Percentiles rank a stretch among this genome's conserved stretches.
phyloP scores from a whole-genome alignment of 2,888 invertebrate species.

The Buathra laborator region DNA sequence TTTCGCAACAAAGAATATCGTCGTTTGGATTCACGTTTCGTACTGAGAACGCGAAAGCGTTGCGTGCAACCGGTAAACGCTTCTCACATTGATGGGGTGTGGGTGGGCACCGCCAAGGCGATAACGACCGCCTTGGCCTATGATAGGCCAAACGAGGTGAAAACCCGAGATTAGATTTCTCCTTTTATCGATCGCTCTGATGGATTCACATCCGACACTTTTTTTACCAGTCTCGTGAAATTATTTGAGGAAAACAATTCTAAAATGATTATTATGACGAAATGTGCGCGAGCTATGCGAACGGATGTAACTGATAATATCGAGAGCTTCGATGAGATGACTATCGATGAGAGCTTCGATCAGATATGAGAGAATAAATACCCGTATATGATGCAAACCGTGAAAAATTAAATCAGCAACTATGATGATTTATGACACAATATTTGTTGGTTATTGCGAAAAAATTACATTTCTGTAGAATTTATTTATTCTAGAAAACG shows the following conservation, averaged over 20 bases:
- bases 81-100: neutral
- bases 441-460: too few relatives aligned
- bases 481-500: too few relatives aligned
- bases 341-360: too few relatives aligned
- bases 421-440: too few relatives aligned
- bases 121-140: conserved; percentile 20
- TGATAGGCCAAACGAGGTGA: neutral
- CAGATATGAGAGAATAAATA: too few relatives aligned
- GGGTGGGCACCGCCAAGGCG: conserved; percentile 2
- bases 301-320: neutral
- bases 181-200: conserved; percentile 11
- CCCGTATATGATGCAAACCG: too few relatives aligned
- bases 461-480: too few relatives aligned
- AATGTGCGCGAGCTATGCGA: neutral
- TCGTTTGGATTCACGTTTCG: conserved; percentile 11
- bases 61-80: neutral
- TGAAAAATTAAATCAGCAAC: too few relatives aligned
- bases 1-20: neutral
- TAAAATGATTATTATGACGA: neutral
- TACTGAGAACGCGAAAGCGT: neutral
- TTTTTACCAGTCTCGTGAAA: neutral
- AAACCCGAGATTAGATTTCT: conserved; percentile 44
- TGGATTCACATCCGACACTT: neutral
- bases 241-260: neutral
- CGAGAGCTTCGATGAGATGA: neutral